Percentiles rank a stretch among this genome's conserved stretches.
Conservation (phyloP, 2,888 invertebrate species). For the Drosophila rubida region DNA sequence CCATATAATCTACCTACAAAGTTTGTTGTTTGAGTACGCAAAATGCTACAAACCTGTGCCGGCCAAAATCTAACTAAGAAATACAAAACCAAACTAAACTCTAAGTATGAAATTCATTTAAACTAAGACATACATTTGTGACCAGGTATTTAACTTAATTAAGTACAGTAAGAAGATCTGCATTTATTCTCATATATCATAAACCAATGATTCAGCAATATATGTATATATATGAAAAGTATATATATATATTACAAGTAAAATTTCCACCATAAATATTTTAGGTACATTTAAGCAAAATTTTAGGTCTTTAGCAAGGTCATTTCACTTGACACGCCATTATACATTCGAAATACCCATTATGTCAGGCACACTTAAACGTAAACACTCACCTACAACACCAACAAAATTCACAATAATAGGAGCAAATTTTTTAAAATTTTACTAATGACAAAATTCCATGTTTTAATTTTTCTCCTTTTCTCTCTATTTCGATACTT, state of each 20-base stretch:
- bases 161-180: conserved; percentile 45
- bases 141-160: conserved; percentile 73
- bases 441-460: conserved; percentile 74
- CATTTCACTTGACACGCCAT: conserved; percentile 23
- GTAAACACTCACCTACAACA: conserved; percentile 32
- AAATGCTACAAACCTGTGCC: conserved; percentile 82
- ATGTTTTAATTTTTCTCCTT: conserved; percentile 65
- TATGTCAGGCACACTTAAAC: conserved; percentile 49
- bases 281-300: conserved; percentile 38
- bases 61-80: conserved; percentile 77
- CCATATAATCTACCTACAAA: conserved; percentile 66
- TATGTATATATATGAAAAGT: neutral
- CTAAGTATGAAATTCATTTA: conserved; percentile 68
- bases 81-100: conserved; percentile 48
- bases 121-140: conserved; percentile 56
- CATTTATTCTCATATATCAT: conserved; percentile 25
- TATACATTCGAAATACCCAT: conserved; percentile 35
- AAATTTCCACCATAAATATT: conserved; percentile 8
- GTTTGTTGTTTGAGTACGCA: conserved; percentile 76
- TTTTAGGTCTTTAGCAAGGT: conserved; percentile 37
- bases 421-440: conserved; percentile 38
- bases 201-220: neutral
- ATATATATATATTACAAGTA: neutral
- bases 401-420: conserved; percentile 37
- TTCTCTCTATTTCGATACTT: conserved; percentile 42